Conservation (phyloP, 92 coral and sea anemone genomes). For the Chrysogorgia sp. region DNA sequence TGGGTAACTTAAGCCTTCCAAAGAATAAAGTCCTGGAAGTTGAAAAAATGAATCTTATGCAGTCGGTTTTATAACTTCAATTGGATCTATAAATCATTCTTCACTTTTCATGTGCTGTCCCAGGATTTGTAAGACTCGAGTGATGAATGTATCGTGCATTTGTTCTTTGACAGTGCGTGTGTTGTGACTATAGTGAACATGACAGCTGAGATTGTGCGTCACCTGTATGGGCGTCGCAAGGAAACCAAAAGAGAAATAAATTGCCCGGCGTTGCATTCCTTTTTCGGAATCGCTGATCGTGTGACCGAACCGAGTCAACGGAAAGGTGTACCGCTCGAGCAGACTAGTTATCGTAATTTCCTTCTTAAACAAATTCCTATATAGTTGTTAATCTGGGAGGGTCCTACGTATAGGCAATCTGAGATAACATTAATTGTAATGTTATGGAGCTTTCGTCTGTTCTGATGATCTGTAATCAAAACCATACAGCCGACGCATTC, state of each 20-base stretch:
- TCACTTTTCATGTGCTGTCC: slow-evolving; percentile 33
- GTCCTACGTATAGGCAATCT: slow-evolving; percentile 46
- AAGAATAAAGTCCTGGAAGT: not conserved
- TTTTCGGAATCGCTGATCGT: not conserved
- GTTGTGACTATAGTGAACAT: slow-evolving; percentile 14
- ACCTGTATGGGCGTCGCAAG: slow-evolving; percentile 6
- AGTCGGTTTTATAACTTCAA: slow-evolving; percentile 9
- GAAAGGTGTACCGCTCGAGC: slow-evolving; percentile 8
- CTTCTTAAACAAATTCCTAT: slow-evolving; percentile 35
- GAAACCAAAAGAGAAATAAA: not conserved
- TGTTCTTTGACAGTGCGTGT: not conserved
- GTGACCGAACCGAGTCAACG: slow-evolving; percentile 6
- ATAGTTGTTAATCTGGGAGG: slow-evolving; percentile 41
- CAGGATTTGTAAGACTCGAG: slow-evolving; percentile 11
- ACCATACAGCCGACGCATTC: slow-evolving; percentile 26
- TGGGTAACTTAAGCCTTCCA: slow-evolving; percentile 19
- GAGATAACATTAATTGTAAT: slow-evolving; percentile 51
- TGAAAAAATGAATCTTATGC: slow-evolving; percentile 8
- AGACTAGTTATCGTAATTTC: slow-evolving; percentile 14
- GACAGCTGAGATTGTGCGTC: slow-evolving; percentile 37
- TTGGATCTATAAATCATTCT: slow-evolving; percentile 41
- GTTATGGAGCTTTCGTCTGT: slow-evolving; percentile 51
- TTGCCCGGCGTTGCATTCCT: not conserved
- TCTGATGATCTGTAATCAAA: slow-evolving; percentile 42
- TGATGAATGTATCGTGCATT: slow-evolving; percentile 12